Evolutionary conservation across 2,113 vertebrate species (phyloP), one percentile per base, ranked within the genome.

Genomic region (Aramus guarauna): DNA sequence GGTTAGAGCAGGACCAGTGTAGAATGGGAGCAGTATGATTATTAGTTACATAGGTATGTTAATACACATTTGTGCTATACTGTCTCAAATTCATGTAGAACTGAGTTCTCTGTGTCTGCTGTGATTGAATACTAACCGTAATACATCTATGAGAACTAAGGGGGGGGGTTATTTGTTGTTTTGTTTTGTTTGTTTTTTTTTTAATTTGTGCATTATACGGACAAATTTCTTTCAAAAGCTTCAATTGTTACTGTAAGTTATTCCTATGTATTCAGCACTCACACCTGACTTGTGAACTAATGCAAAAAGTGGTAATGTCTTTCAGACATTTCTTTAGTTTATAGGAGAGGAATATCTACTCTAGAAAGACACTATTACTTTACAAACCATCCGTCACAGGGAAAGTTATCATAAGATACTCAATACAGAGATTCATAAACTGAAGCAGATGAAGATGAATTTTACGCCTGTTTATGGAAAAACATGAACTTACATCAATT

Each of bases 181-280:
- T 58, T 72, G 11, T 6, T 84, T 34, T 8, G 1, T n/a, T n/a
- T n/a, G 0, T 0, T 5, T 2, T 4, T n/a, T 78, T 60, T n/a
- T n/a, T n/a, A n/a, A 36, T 73, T 79, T 80, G 6, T 34, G 27
- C 20, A 34, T 62, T 62, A 36, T 29, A 22, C 16, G 15, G 22
- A 59, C 2, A 9, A 63, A 58, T 60, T 78, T 67, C 26, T 36
- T 9, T 60, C 43, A 52, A 82, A 94, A 87, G n/a, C 29, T 74
- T 82, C 34, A 81, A 26, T 32, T 24, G 30, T 83, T 88, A 30
- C 26, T 90, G 9, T 73, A 48, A 94, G 59, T 85, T 75, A 63
- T 85, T 85, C 36, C 62, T 71, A 1, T 47, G 9, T 59, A 47
- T 91, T 94, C 41, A 53, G 39, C 26, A 52, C 32, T 91, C 53